phyloP scores from a whole-genome alignment of 2,797 vertebrate species.

The Poecilia velifera region DNA sequence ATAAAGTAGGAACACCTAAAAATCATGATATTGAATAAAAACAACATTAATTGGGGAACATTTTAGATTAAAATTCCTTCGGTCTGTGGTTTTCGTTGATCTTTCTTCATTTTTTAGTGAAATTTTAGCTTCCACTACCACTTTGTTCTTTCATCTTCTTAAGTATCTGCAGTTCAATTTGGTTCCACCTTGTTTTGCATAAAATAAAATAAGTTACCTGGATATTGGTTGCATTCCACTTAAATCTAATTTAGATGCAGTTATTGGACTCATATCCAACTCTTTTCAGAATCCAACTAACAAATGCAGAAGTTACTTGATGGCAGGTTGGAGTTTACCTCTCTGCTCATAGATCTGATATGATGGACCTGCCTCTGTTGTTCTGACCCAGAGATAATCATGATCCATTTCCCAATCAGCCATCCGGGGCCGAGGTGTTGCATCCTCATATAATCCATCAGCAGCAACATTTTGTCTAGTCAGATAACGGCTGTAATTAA shows the following conservation, averaged over 20 bases:
- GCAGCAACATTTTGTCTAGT: slow-evolving; percentile 61
- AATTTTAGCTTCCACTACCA: background rate
- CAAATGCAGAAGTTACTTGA: background rate
- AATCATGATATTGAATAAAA: background rate
- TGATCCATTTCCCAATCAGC: slow-evolving; percentile 69
- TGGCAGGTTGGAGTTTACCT: slow-evolving; percentile 2
- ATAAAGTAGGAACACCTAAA: background rate
- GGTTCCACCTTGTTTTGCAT: background rate
- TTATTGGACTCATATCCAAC: background rate
- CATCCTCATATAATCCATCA: slow-evolving; percentile 77
- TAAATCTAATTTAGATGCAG: background rate
- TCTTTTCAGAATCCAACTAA: background rate
- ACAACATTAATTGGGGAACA: too few relatives aligned
- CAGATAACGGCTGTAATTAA: slow-evolving; percentile 79
- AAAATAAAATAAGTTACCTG: background rate
- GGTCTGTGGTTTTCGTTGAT: too few relatives aligned
- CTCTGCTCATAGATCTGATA: slow-evolving; percentile 67
- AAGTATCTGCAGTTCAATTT: background rate
- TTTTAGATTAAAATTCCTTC: background rate
- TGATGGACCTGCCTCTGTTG: slow-evolving; percentile 54
- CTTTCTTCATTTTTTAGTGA: background rate
- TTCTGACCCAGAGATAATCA: slow-evolving; percentile 63
- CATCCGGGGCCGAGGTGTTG: slow-evolving; percentile 58
- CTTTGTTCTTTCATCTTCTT: background rate
- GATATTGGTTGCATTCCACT: background rate